Percentiles rank a stretch among this genome's conserved stretches.
phyloP scores from a whole-genome alignment of 1,140 invertebrate genomes.

The Capitella teleta region DNA sequence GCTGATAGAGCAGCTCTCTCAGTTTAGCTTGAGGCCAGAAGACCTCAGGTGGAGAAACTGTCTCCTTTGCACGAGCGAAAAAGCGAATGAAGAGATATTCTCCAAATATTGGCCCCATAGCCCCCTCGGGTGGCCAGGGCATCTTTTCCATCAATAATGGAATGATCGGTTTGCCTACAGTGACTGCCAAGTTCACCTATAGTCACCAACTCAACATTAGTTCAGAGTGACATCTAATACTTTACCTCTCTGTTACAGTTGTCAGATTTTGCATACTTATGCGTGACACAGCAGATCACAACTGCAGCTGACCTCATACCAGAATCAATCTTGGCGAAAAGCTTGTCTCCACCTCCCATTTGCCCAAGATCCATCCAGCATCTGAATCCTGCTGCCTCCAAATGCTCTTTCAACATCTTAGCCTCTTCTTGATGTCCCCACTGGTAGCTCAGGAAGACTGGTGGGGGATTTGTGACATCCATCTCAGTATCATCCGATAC shows the following conservation, averaged over 20 bases:
- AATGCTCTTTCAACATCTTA: slow-evolving; percentile 24
- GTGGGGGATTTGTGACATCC: slow-evolving; percentile 25
- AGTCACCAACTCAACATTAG: slow-evolving; percentile 11
- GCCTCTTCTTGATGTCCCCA: slow-evolving; percentile 34
- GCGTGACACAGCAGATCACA: slow-evolving; percentile 28
- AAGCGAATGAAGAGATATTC: no score
- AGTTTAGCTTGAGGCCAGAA: no score
- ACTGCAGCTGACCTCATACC: slow-evolving; percentile 31
- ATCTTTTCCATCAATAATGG: no score
- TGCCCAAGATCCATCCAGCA: slow-evolving; percentile 39
- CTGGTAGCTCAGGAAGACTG: slow-evolving; percentile 36
- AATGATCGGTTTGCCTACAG: no score
- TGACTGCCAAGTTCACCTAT: no score
- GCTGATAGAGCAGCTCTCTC: no score
- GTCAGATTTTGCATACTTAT: slow-evolving; percentile 31
- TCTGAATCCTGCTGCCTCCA: slow-evolving; percentile 26
- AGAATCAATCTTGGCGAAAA: slow-evolving; percentile 31
- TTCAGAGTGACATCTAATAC: no score
- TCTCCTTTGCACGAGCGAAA: no score
- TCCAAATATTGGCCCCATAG: no score
- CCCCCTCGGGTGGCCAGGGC: no score
- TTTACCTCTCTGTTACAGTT: slow-evolving; percentile 39
- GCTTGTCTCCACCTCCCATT: slow-evolving; percentile 38
- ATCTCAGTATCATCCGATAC: slow-evolving; percentile 28
- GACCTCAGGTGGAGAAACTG: no score